Conservation (phyloP, 1,140 invertebrate species). For the Zaprionus ghesquierei region DNA sequence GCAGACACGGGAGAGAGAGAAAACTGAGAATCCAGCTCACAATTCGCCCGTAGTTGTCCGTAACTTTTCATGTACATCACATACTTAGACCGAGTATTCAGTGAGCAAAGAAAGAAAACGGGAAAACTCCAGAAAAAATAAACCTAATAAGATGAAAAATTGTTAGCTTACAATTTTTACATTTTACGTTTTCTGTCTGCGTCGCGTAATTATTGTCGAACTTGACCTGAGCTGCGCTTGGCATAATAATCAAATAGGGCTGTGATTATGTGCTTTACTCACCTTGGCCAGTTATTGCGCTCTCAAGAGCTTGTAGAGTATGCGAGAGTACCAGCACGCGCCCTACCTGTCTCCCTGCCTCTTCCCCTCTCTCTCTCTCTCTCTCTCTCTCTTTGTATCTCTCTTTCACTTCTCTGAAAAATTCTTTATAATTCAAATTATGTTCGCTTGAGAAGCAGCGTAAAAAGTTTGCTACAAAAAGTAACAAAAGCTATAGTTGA, state of each 20-base stretch:
- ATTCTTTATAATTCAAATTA: not conserved
- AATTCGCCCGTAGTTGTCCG: conserved; percentile 28
- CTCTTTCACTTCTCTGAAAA: not conserved
- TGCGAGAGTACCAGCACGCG: not conserved
- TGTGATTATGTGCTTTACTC: not conserved
- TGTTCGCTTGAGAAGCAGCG: not conserved
- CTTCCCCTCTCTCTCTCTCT: not conserved
- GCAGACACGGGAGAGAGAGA: conserved; percentile 11
- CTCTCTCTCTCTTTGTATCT: not conserved
- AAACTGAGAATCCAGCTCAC: conserved; percentile 2
- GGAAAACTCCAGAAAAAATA: conserved; percentile 1
- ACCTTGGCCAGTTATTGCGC: not conserved
- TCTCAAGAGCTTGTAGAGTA: not conserved
- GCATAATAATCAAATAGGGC: not conserved
- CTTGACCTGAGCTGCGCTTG: not conserved
- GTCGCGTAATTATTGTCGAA: not conserved
- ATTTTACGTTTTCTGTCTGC: not conserved
- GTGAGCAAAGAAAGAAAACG: too few species aligned
- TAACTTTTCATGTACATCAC: conserved; percentile 22
- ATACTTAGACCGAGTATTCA: not conserved
- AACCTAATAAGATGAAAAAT: not conserved
- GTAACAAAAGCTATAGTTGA: not conserved
- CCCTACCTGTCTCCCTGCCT: not conserved
- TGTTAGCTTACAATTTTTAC: not conserved
- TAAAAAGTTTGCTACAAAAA: not conserved